Percentiles rank a stretch among this genome's conserved stretches.
Evolutionary conservation across 2,113 vertebrate species (phyloP).

Genomic region (Paralichthys olivaceus): DNA sequence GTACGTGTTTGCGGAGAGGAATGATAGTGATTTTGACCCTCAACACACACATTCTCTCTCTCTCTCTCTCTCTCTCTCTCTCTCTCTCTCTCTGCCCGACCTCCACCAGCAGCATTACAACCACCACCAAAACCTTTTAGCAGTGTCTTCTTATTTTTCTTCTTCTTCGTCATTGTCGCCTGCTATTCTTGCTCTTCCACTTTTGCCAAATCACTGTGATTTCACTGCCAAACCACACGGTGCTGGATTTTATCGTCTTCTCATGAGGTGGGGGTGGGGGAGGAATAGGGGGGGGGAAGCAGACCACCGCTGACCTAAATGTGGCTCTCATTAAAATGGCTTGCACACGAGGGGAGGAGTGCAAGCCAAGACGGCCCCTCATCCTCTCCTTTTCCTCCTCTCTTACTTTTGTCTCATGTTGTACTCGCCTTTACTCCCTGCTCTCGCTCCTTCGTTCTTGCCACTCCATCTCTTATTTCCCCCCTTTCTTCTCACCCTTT

Average conservation of each 20-base stretch:
- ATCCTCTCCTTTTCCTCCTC: background rate
- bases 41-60: background rate
- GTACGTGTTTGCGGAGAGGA: conserved; percentile 4
- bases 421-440: background rate
- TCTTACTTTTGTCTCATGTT: background rate
- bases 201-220: conserved; percentile 40
- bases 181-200: background rate
- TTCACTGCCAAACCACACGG: conserved; percentile 40
- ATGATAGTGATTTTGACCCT: conserved; percentile 38
- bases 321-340: conserved; percentile 77
- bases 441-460: background rate
- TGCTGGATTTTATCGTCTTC: conserved; percentile 33
- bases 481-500: conserved; percentile 18
- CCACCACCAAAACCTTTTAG: conserved; percentile 3
- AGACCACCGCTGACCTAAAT: conserved; percentile 62
- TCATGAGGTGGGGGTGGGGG: conserved; percentile 11
- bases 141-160: background rate
- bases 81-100: background rate
- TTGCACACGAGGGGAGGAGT: conserved; percentile 45
- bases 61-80: background rate
- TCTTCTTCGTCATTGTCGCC: too few relatives aligned
- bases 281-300: background rate
- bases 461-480: background rate
- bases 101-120: background rate
- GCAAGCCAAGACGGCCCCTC: conserved; percentile 23